Conservation (phyloP, 2,113 vertebrate species). For the Pomatostomus ruficeps region DNA sequence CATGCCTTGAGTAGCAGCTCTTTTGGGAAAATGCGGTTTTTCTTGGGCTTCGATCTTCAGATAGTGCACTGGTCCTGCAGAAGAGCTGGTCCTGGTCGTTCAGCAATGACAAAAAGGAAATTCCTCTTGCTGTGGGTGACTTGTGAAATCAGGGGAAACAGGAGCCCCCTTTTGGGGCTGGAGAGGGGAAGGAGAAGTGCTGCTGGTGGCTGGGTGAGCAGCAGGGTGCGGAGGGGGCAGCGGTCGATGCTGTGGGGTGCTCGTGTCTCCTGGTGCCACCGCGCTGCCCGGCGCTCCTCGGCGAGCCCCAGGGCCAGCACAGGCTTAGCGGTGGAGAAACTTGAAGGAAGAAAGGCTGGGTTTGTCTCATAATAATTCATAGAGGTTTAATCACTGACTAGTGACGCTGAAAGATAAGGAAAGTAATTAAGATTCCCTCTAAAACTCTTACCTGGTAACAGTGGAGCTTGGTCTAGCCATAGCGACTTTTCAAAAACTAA, state of each 20-base stretch:
- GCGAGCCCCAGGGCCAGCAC: not conserved
- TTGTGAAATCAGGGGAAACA: not conserved
- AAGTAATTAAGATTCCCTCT: slow-evolving; percentile 8
- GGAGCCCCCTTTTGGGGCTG: not conserved
- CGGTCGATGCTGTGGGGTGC: not conserved
- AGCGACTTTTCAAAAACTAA: slow-evolving; percentile 38
- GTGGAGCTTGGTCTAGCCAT: slow-evolving; percentile 22
- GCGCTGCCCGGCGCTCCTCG: not conserved
- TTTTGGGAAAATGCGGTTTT: not conserved
- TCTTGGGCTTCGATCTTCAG: not conserved
- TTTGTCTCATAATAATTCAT: not conserved
- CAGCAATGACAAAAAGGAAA: not conserved
- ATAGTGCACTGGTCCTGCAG: not conserved
- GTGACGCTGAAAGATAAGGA: slow-evolving; percentile 18
- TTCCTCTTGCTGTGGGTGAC: not conserved
- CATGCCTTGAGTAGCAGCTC: not conserved
- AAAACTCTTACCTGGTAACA: not conserved
- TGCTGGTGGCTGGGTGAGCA: not conserved
- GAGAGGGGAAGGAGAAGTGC: not conserved
- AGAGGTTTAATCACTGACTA: slow-evolving; percentile 15
- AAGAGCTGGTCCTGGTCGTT: accelerated
- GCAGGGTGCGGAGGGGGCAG: too few species aligned
- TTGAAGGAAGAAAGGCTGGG: slow-evolving; percentile 53
- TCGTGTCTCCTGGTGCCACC: accelerated
- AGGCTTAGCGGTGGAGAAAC: slow-evolving; percentile 15